Base-by-base conservation (phyloP, 2,797 vertebrate species). In the Fundulus diaphanus region DNA sequence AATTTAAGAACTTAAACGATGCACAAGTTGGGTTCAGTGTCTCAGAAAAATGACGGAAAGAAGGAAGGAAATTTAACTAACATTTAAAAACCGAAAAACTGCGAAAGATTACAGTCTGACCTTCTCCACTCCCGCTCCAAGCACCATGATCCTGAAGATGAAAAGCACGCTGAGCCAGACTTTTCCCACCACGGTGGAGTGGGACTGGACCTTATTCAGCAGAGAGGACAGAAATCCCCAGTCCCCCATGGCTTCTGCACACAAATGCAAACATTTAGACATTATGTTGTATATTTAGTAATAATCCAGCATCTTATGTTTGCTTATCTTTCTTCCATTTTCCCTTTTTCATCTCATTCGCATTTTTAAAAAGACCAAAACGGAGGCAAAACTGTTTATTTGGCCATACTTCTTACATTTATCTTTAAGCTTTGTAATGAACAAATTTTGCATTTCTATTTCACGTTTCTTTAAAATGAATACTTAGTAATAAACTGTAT, bases 151-250 rank as follows among this genome's bases (percentile, higher is more conserved):
- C 82, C 98, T 95, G 90, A 99, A 99, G 92, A 99, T 95, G 75
- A 99, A 99, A 13, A 99, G 96, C 22, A 99, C 97, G 0, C 96
- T 97, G 75, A 99, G 96, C 98, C 98, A 99, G 52, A 99, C 96
- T 87, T 99, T 99, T 79, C 98, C 98, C 65, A 98, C 94, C n/a
- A 98, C 96, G 0, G 94, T 94, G 86, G 95, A 95, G 87, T 95
- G 95, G 3, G 92, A 88, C 92, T 96, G 95, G 68, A 95, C 95
- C 82, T 96, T 95, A 82, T 92, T 88, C 87, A 96, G 90, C 15
- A 96, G 89, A 27, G 87, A 86, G 7, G 95, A 93, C 76, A 96
- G 91, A 80, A 95, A 94, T 31, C 94, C 84, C 94, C 94, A 95
- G 31, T 96, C 94, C 18, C 95, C 95, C 95, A 95, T 96, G 54